Evolutionary conservation across 1,140 invertebrate species (phyloP).

Genomic region (Lethrus apterus): DNA sequence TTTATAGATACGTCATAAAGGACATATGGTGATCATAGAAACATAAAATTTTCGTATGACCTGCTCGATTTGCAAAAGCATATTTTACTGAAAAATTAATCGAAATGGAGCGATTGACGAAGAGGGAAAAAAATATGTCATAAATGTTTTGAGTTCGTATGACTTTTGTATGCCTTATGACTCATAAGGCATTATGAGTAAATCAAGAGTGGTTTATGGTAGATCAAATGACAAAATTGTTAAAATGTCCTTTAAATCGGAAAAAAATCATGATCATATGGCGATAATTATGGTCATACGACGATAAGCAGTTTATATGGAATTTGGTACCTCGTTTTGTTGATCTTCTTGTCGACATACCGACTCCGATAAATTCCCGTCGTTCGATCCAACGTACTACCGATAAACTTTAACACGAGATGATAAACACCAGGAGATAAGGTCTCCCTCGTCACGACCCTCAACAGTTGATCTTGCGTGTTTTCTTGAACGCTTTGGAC

Average conservation of each 20-base stretch:
- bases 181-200: too few relatives aligned
- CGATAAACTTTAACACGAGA: conserved; percentile 59
- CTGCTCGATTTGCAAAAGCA: neutral
- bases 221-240: too few relatives aligned
- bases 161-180: too few relatives aligned
- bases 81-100: neutral
- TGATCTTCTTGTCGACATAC: conserved; percentile 53
- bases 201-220: too few relatives aligned
- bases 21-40: too few relatives aligned
- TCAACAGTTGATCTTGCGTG: conserved; percentile 57
- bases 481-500: conserved; percentile 44
- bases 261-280: too few relatives aligned
- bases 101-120: neutral
- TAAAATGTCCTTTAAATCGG: too few relatives aligned
- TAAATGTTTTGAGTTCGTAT: too few relatives aligned
- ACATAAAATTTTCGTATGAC: neutral
- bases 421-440: conserved; percentile 54
- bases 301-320: too few relatives aligned
- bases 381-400: conserved; percentile 57
- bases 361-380: conserved; percentile 73
- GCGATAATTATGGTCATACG: too few relatives aligned
- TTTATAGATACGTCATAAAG: too few relatives aligned
- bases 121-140: too few relatives aligned
- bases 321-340: conserved; percentile 51
- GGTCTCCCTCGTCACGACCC: conserved; percentile 48